phyloP scores from a whole-genome alignment of 2,797 vertebrate genomes.

The Danionella dracula region DNA sequence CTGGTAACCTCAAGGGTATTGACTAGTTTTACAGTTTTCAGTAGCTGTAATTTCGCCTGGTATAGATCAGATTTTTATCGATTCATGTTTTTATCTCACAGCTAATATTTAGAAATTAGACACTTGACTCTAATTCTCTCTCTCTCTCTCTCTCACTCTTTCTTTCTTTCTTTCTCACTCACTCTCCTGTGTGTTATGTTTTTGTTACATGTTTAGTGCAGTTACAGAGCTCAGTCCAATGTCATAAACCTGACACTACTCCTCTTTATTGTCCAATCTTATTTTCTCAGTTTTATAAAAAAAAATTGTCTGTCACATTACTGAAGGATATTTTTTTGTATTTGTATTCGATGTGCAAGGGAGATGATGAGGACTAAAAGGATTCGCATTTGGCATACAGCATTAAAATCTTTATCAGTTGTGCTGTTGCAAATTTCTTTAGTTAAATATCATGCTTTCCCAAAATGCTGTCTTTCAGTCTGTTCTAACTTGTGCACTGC shows the following conservation, averaged over 20 bases:
- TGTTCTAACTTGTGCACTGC: background rate
- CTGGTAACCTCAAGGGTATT: too few relatives aligned
- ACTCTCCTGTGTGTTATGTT: slow-evolving; percentile 64
- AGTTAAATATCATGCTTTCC: too few relatives aligned
- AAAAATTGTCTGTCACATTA: slow-evolving; percentile 51
- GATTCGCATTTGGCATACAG: slow-evolving; percentile 50
- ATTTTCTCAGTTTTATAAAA: slow-evolving; percentile 32
- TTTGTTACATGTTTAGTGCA: slow-evolving; percentile 68
- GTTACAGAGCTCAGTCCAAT: slow-evolving; percentile 59
- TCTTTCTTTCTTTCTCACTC: slow-evolving; percentile 26
- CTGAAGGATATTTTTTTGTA: slow-evolving; percentile 62
- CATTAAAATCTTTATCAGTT: slow-evolving; percentile 60
- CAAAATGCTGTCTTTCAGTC: slow-evolving; percentile 21
- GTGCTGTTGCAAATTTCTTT: slow-evolving; percentile 59
- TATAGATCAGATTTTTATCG: too few relatives aligned
- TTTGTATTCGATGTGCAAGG: slow-evolving; percentile 46
- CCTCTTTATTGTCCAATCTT: slow-evolving; percentile 33
- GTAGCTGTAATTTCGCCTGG: too few relatives aligned
- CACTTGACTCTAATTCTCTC: too few relatives aligned
- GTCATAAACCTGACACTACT: slow-evolving; percentile 64
- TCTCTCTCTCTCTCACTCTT: slow-evolving; percentile 7
- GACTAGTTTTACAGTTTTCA: too few relatives aligned
- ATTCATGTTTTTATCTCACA: too few relatives aligned
- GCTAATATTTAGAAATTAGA: too few relatives aligned
- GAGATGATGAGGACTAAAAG: slow-evolving; percentile 5